Evolutionary conservation across 2,797 vertebrate genomes (phyloP).

Genomic region (Chaetodon trifasciatus): DNA sequence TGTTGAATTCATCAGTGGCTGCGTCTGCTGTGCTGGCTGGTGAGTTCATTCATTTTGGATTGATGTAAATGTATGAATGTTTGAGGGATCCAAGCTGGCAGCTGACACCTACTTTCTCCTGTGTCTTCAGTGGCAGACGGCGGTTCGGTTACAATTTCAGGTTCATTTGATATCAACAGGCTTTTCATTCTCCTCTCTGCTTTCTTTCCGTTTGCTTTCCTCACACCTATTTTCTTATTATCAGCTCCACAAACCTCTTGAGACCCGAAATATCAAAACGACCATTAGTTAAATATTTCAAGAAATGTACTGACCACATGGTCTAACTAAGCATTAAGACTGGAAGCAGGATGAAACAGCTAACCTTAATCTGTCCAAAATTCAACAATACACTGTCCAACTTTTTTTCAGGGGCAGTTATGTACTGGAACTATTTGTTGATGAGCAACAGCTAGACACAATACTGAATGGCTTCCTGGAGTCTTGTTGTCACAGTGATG

Average conservation of each 20-base stretch:
- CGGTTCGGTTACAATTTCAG: conserved; percentile 35
- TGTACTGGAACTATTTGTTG: background rate
- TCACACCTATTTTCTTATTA: background rate
- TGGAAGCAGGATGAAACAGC: background rate
- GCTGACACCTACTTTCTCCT: conserved; percentile 57
- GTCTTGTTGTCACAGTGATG: background rate
- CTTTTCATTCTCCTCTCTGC: conserved; percentile 1
- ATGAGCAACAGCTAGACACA: background rate
- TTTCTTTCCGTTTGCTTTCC: conserved; percentile 13
- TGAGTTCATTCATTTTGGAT: background rate
- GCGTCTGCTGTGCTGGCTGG: background rate
- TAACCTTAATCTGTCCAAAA: too few relatives aligned
- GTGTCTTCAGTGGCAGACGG: conserved; percentile 22
- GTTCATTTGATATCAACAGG: conserved; percentile 43
- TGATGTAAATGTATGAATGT: background rate
- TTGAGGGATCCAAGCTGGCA: conserved; percentile 8
- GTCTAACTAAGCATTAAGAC: background rate
- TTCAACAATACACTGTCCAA: background rate
- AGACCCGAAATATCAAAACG: background rate
- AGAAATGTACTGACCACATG: background rate
- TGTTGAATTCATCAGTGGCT: conserved; percentile 13
- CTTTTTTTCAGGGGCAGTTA: background rate
- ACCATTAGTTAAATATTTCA: background rate
- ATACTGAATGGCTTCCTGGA: background rate
- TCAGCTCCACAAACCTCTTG: rapidly evolving